A percentile compares a stretch with the other conserved stretches of the same genome.
Evolutionary conservation across 2,888 invertebrate species (phyloP).

Genomic region (Acheta domesticus): DNA sequence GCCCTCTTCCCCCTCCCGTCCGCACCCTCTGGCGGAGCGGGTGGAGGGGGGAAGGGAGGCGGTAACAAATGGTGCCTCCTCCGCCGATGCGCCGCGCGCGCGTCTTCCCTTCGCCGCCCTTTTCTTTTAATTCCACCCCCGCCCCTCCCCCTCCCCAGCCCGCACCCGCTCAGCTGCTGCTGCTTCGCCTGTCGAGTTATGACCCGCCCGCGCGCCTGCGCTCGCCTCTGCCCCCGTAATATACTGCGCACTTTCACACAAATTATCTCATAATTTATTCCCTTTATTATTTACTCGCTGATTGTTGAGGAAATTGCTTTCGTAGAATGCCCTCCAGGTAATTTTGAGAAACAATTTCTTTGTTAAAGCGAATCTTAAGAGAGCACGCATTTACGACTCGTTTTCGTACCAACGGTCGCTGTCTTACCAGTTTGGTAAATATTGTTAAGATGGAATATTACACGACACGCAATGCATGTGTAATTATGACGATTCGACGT

Average conservation of each 20-base stretch:
- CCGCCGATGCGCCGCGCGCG: background rate
- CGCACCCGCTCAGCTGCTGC: too few relatives aligned
- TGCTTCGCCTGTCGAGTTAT: too few relatives aligned
- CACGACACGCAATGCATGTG: too few relatives aligned
- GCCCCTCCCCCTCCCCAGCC: too few relatives aligned
- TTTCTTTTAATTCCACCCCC: too few relatives aligned
- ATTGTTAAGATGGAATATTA: too few relatives aligned
- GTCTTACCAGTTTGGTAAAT: too few relatives aligned
- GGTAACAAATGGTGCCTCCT: background rate
- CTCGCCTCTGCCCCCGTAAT: background rate
- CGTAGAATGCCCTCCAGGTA: background rate
- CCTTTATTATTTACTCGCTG: slow-evolving; percentile 1
- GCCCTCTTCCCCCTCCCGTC: background rate
- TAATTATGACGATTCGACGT: too few relatives aligned
- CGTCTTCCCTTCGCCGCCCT: background rate
- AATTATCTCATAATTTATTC: slow-evolving; percentile 7
- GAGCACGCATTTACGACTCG: background rate
- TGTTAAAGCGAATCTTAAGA: background rate
- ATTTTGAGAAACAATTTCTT: background rate
- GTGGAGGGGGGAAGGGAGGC: background rate
- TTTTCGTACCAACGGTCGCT: too few relatives aligned
- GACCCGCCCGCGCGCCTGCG: background rate
- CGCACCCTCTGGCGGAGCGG: background rate
- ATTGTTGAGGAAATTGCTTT: background rate
- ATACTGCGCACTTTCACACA: background rate